Conservation (phyloP, 1,140 invertebrate species). For the Cydia fagiglandana region DNA sequence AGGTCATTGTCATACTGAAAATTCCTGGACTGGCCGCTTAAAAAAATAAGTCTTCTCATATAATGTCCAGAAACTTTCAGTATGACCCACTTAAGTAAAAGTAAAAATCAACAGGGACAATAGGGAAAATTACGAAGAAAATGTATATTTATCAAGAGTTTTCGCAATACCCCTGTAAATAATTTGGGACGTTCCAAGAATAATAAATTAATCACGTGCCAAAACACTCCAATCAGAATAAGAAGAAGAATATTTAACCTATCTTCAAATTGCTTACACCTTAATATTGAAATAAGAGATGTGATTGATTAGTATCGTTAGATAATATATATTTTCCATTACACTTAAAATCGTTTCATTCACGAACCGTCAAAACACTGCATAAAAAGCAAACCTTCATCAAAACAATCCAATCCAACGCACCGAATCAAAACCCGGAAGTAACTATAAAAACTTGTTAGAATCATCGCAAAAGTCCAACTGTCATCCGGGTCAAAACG, state of each 20-base stretch:
- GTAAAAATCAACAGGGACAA: background rate
- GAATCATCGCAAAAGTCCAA: conserved; percentile 31
- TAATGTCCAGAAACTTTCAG: too few species aligned
- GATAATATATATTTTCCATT: too few species aligned
- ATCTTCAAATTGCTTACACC: background rate
- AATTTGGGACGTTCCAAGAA: background rate
- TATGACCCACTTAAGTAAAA: too few species aligned
- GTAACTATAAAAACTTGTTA: conserved; percentile 23
- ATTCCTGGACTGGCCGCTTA: too few species aligned
- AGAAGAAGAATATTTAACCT: background rate
- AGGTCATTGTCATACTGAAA: too few species aligned
- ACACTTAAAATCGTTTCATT: background rate
- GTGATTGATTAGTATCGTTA: too few species aligned
- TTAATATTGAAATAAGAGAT: background rate
- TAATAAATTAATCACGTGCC: background rate
- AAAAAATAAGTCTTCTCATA: too few species aligned
- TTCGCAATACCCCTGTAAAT: background rate
- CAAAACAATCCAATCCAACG: conserved; percentile 1
- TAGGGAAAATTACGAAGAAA: background rate
- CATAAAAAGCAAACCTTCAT: background rate
- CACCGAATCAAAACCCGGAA: conserved; percentile 17
- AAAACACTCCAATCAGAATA: background rate
- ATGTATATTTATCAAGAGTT: background rate
- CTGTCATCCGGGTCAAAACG: conserved; percentile 62
- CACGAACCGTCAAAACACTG: background rate